phyloP scores from a whole-genome alignment of 2,888 invertebrate genomes.

The Gymnocheta viridis region DNA sequence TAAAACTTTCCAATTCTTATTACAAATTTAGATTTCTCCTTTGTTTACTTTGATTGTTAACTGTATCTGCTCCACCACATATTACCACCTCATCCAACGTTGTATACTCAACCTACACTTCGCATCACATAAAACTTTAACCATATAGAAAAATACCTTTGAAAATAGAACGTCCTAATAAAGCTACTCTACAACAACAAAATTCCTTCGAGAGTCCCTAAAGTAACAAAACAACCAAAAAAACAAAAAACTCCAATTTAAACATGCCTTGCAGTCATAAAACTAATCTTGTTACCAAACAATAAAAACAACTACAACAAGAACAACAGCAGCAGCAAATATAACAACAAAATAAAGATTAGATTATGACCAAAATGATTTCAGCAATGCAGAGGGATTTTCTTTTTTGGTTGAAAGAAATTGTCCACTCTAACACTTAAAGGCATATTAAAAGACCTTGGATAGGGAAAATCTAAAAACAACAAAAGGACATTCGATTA shows the following conservation, averaged over 20 bases:
- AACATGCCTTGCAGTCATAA: constrained; percentile 38
- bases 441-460: background rate
- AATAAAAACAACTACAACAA: constrained; percentile 20
- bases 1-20: background rate
- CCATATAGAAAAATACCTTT: constrained; percentile 2
- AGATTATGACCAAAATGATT: constrained; percentile 51
- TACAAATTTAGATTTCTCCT: background rate
- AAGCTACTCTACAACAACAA: background rate
- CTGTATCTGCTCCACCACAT: background rate
- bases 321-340: too few relatives aligned
- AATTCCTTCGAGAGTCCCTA: constrained; percentile 42
- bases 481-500: constrained; percentile 50
- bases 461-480: background rate
- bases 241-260: background rate
- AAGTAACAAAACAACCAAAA: background rate
- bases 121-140: background rate
- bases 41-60: background rate
- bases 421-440: background rate
- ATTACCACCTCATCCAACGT: background rate
- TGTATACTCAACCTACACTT: background rate
- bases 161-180: too few relatives aligned
- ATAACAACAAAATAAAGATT: constrained; percentile 51
- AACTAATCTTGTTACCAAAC: constrained; percentile 54
- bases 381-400: constrained; percentile 38
- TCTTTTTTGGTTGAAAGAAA: background rate